These are phyloP conservation scores for Clarias laeviceps DNA, from an alignment of 2,797 vertebrate species.

Conservation along the genomic window DNA sequence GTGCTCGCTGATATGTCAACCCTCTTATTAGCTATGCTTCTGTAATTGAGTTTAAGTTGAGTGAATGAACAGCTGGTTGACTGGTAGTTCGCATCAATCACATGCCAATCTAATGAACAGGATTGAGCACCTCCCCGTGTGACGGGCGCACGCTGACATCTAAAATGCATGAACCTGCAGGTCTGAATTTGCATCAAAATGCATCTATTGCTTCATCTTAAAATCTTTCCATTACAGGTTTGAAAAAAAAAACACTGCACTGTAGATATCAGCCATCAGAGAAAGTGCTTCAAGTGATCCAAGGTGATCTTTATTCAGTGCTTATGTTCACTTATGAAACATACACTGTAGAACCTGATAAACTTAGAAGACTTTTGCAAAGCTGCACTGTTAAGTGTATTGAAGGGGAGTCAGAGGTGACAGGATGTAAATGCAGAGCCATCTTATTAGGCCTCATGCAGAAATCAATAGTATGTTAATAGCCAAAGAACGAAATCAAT, in stretches of 20 bases:
- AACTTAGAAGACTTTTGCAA: neutral
- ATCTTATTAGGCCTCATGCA: neutral
- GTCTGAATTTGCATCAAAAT: conserved; percentile 16
- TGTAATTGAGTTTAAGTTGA: conserved; percentile 50
- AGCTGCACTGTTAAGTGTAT: neutral
- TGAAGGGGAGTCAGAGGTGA: conserved; percentile 6
- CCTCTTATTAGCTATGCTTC: conserved; percentile 47
- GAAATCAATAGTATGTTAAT: neutral
- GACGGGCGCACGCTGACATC: neutral
- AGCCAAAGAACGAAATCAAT: neutral
- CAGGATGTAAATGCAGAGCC: neutral
- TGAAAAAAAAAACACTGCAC: neutral
- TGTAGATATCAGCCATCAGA: neutral
- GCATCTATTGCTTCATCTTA: neutral
- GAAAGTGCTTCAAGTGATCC: neutral
- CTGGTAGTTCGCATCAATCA: conserved; percentile 51
- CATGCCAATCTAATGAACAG: conserved; percentile 32
- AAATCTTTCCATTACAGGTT: neutral
- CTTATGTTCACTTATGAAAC: conserved; percentile 7
- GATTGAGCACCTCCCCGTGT: conserved; percentile 12
- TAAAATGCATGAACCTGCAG: neutral
- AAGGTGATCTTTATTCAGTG: neutral
- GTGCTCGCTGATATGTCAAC: conserved; percentile 2
- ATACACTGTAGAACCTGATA: neutral
- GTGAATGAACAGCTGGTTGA: conserved; percentile 36